A percentile compares a stretch with the other conserved stretches of the same genome.
Conservation (phyloP, 2,888 invertebrate species). For the Neuroscelio doddi region DNA sequence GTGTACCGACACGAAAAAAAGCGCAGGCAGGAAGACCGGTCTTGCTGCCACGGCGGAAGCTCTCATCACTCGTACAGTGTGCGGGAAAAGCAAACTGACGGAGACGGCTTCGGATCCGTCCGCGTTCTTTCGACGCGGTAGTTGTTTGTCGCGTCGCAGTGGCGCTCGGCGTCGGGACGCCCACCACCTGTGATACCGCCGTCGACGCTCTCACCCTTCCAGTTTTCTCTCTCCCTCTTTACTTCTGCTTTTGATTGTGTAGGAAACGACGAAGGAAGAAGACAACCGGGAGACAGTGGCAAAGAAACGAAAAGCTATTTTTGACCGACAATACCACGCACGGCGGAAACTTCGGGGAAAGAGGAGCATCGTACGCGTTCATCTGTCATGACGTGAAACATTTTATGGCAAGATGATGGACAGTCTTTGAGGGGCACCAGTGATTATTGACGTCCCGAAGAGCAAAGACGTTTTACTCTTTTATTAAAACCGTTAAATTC, state of each 20-base stretch:
- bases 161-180: slow-evolving; percentile 61
- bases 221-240: slow-evolving; percentile 2
- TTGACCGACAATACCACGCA: slow-evolving; percentile 16
- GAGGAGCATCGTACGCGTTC: slow-evolving; percentile 24
- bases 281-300: slow-evolving; percentile 8
- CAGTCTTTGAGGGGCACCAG: slow-evolving; percentile 25
- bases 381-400: slow-evolving; percentile 33
- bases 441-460: too few species aligned
- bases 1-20: too few species aligned
- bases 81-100: slow-evolving; percentile 47
- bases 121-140: slow-evolving; percentile 45
- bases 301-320: slow-evolving; percentile 20
- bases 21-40: not conserved
- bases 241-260: slow-evolving; percentile 7
- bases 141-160: slow-evolving; percentile 56
- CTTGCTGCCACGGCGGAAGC: slow-evolving; percentile 35
- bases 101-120: slow-evolving; percentile 44
- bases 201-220: slow-evolving; percentile 24
- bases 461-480: too few species aligned
- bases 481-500: too few species aligned
- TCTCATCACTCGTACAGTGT: slow-evolving; percentile 28
- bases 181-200: slow-evolving; percentile 63
- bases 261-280: not conserved
- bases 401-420: slow-evolving; percentile 34
- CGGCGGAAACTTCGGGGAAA: slow-evolving; percentile 7